Percentiles rank a stretch among this genome's conserved stretches.
Conservation (phyloP, 2,797 vertebrate genomes). For the Momotus momota region DNA sequence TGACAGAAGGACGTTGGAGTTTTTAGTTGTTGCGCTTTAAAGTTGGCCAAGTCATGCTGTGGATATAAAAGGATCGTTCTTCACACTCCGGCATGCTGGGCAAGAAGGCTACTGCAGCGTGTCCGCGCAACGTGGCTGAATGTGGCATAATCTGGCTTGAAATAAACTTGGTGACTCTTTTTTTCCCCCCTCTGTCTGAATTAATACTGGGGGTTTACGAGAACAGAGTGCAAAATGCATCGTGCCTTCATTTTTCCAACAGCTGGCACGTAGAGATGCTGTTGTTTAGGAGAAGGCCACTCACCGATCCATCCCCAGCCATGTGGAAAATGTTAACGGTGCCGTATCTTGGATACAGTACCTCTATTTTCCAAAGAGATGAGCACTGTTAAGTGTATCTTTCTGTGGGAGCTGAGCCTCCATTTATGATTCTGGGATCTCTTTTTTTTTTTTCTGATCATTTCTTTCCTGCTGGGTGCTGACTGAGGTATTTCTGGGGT, state of each 20-base stretch:
- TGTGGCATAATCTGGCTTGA: background rate
- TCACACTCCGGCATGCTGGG: constrained; percentile 29
- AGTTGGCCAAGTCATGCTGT: constrained; percentile 52
- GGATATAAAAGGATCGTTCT: constrained; percentile 56
- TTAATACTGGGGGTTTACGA: background rate
- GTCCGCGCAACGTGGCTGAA: background rate
- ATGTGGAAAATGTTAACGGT: constrained; percentile 30
- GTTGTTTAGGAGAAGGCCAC: constrained; percentile 43
- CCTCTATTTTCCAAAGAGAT: constrained; percentile 53
- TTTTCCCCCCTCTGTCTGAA: background rate
- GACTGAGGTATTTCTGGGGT: constrained; percentile 68
- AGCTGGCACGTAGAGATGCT: constrained; percentile 20
- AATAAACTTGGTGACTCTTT: constrained; percentile 24
- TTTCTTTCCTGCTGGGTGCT: constrained; percentile 41
- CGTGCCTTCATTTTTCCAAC: background rate
- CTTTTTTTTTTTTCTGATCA: background rate
- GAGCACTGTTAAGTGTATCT: constrained; percentile 2
- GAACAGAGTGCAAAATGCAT: background rate
- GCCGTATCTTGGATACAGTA: constrained; percentile 48
- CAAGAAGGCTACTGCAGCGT: background rate
- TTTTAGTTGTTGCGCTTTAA: constrained; percentile 19
- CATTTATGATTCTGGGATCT: background rate
- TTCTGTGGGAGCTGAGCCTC: constrained; percentile 15
- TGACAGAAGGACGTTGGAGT: constrained; percentile 68
- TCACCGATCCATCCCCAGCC: constrained; percentile 35